Evolutionary conservation across 2,888 invertebrate species (phyloP), one percentile per base, ranked within the genome.

Genomic region (Apotomis capreana): DNA sequence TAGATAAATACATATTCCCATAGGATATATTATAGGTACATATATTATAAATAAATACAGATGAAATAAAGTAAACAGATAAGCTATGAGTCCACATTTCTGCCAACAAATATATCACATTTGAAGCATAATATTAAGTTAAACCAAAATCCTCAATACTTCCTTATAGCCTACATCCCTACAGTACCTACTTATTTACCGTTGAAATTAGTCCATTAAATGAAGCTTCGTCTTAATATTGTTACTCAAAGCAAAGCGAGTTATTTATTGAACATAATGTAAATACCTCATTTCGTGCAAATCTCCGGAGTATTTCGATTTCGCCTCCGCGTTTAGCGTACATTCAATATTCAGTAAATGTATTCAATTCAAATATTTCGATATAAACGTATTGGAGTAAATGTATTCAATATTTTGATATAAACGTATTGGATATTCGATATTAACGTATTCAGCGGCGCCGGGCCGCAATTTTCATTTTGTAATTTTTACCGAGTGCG

Each of bases 401-500:
- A 71, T 70, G 54, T 67, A 91, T 89, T 89, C 83, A 83, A 90
- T 89, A 90, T 91, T 90, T 89, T 85, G 87, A 90, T 87, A 83
- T 81, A 81, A 92, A 90, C 88, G 91, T 91, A 92, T 92, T 91
- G 90, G 91, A 93, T 93, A 93, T 93, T 91, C 88, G 83, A 93
- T 93, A 92, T 93, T 92, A 93, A 92, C 88, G 91, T 92, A 93
- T 92, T 90, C 91, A 90, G 83, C 87, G 87, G 88, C 88, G 89
- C 87, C 89, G 91, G 89, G 79, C 91, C 91, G 91, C 90, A 89
- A 92, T 93, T 92, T 93, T 89, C 93, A 92, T 92, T 93, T 92
- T 92, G 92, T 93, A 92, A 93, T 92, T 93, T 92, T 92, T 92
- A 90, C 88, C 87, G 90, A 91, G 88, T 88, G 89, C 89, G 89